Percentiles rank a stretch among this genome's conserved stretches.
phyloP scores from a whole-genome alignment of 2,113 vertebrate species.

The Apus apus region DNA sequence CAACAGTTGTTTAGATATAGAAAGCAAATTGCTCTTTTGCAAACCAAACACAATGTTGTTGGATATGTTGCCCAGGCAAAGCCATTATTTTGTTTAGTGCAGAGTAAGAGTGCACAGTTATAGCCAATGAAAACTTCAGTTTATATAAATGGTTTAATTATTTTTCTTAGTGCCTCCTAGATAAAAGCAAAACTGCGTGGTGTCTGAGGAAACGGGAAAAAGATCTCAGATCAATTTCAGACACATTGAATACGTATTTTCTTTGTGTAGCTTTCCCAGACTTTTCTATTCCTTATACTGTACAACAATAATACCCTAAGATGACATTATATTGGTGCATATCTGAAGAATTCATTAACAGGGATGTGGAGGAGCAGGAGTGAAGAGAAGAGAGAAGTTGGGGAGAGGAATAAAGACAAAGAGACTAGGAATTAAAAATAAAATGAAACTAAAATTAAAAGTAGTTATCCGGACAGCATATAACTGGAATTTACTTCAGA shows the following conservation, averaged over 20 bases:
- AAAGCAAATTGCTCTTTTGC: not conserved
- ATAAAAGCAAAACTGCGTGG: not conserved
- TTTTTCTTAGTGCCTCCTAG: not conserved
- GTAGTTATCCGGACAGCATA: not conserved
- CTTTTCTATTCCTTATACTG: not conserved
- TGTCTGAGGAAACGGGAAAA: not conserved
- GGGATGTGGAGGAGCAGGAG: too few species aligned
- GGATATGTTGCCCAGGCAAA: not conserved
- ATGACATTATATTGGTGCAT: not conserved
- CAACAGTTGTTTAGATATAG: not conserved
- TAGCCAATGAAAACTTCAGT: not conserved
- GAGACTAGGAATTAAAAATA: not conserved
- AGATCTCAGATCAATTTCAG: not conserved
- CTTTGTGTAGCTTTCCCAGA: not conserved
- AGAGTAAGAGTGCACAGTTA: not conserved
- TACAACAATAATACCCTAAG: not conserved
- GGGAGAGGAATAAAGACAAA: not conserved
- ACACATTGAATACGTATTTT: not conserved
- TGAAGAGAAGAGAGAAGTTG: not conserved
- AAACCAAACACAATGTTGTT: not conserved
- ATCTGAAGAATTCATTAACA: not conserved
- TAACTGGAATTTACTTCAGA: not conserved
- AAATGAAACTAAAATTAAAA: not conserved
- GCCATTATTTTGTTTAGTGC: not conserved
- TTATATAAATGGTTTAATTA: not conserved